Percentiles rank a stretch among this genome's conserved stretches.
phyloP scores from a whole-genome alignment of 2,797 vertebrate genomes.

The Sebastolobus altivelis region DNA sequence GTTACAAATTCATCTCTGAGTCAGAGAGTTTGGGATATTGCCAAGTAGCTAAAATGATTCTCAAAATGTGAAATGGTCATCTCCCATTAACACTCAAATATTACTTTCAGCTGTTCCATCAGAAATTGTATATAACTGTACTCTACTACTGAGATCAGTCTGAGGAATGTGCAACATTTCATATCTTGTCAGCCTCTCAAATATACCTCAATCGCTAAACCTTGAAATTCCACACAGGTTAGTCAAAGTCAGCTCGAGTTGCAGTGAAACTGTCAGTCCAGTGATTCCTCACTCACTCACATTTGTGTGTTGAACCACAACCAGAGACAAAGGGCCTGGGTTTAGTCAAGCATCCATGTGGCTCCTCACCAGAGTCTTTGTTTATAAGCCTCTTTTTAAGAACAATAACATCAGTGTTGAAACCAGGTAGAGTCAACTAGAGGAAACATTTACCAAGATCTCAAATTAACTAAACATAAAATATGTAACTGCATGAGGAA shows the following conservation, averaged over 20 bases:
- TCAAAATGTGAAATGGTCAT: constrained; percentile 3
- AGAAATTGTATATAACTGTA: not conserved
- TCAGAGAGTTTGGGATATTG: not conserved
- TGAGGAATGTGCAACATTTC: constrained; percentile 48
- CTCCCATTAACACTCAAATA: not conserved
- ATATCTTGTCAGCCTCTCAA: constrained; percentile 37
- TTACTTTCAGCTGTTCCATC: not conserved
- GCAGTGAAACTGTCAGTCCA: constrained; percentile 53
- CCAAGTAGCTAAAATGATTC: not conserved
- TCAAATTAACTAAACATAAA: not conserved
- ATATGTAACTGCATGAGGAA: not conserved
- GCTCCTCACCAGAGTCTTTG: constrained; percentile 37
- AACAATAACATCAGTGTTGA: constrained; percentile 35
- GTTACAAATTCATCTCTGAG: not conserved
- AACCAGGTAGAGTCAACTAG: not conserved
- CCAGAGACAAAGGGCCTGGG: constrained; percentile 41
- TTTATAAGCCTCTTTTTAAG: constrained; percentile 21
- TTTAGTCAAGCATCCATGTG: constrained; percentile 34
- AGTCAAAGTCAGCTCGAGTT: constrained; percentile 55
- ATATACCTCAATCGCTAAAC: constrained; percentile 52
- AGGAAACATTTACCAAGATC: not conserved
- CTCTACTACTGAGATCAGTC: constrained; percentile 13
- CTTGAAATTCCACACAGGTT: constrained; percentile 67
- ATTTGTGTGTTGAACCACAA: constrained; percentile 61
- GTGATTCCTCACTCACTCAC: constrained; percentile 45